Evolutionary conservation across 2,888 invertebrate genomes (phyloP), one percentile per base, ranked within the genome.

Genomic region (Spicauda simplicius): DNA sequence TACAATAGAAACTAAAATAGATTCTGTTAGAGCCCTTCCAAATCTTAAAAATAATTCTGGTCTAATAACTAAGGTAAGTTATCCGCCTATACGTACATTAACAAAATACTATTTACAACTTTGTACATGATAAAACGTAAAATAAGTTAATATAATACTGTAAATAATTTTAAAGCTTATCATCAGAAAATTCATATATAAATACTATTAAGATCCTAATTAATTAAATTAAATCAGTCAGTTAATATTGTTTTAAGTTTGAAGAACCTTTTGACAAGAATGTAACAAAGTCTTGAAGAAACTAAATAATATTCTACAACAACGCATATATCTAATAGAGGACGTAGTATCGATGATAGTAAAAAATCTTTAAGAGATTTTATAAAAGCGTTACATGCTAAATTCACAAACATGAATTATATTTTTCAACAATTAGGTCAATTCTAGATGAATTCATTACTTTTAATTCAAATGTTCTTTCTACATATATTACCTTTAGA

Each of bases 121-220:
- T 87, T 91, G 75, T 91, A 90, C 90, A 91, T 70, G 75, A 76
- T 72, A 77, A 77, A 79, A 72, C 70, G 74, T 77, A 80, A 84
- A 90, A 89, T 89, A 91, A 90, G 84, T 92, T 91, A 92, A 70
- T 71, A 72, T 77, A 92, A 93, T 93, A 93, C 93, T 91, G 92
- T 91, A 89, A 91, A 91, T 85, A 88, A 85, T 79, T 84, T 92
- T 91, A 92, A 91, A 72, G 89, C 89, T 88, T 85, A 86, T 76
- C 79, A 85, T 76, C 79, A 85, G 80, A 87, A 80, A 73, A 71
- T 71, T 73, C 64, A 69, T 70, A 74, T 68, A 73, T 67, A 61
- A 67, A 60, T 25, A 72, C 68, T 54, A 68, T 68, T 67, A 59
- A 58, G 52, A 70, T 70, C 75, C 60, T 68, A 71, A 69, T 80